A percentile compares a stretch with the other conserved stretches of the same genome.
Conservation (phyloP, 2,113 vertebrate genomes). For the Abramis brama region DNA sequence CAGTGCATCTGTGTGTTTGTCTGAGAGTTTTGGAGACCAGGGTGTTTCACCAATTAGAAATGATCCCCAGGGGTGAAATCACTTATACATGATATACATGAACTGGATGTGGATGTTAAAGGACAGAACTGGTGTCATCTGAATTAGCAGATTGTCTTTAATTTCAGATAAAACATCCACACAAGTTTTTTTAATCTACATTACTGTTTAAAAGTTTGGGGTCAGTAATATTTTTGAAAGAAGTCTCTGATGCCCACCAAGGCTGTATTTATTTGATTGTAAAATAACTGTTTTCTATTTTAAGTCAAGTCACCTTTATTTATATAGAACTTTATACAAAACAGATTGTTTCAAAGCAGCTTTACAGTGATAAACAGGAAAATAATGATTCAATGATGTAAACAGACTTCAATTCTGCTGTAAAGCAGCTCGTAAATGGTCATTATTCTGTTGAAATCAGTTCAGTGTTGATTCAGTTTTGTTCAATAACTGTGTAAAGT, state of each 20-base stretch:
- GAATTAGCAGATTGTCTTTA: not conserved
- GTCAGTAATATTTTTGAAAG: not conserved
- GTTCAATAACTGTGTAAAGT: no score
- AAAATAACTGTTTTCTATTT: not conserved
- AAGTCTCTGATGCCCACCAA: not conserved
- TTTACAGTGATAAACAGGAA: no score
- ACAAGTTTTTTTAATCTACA: not conserved
- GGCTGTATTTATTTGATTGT: not conserved
- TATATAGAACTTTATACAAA: no score
- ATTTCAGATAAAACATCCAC: not conserved
- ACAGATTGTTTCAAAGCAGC: no score
- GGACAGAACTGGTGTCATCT: not conserved
- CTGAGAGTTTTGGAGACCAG: not conserved
- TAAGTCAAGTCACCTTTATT: not conserved
- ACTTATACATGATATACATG: not conserved
- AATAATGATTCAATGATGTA: no score
- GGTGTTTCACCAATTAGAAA: not conserved
- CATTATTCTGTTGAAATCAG: no score
- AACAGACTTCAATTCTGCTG: no score
- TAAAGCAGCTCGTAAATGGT: no score
- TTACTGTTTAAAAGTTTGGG: not conserved
- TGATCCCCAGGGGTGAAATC: not conserved
- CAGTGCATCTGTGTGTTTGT: not conserved
- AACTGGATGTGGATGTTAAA: constrained; percentile 6
- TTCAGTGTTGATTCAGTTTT: no score